A percentile compares a stretch with the other conserved stretches of the same genome.
Conservation (phyloP, 23 tunicate species). For the Trididemnum clinides region DNA sequence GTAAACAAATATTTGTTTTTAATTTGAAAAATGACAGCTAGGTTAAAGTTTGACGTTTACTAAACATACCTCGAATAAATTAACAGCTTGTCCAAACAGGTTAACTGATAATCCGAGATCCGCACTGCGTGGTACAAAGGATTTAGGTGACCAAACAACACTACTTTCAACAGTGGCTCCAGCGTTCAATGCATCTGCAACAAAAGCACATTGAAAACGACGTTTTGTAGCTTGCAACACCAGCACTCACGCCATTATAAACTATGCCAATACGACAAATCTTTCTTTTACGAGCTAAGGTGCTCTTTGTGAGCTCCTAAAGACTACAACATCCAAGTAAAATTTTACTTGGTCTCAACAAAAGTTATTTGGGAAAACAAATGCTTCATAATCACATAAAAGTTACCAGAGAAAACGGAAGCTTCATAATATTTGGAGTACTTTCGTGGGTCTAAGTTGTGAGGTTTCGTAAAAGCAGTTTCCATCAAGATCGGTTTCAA, state of each 20-base stretch:
- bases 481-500: conserved; percentile 59
- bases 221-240: too few relatives aligned
- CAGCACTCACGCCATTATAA: too few relatives aligned
- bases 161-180: conserved; percentile 90
- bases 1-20: too few relatives aligned
- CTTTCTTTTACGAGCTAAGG: too few relatives aligned
- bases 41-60: too few relatives aligned
- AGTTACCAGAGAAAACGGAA: conserved; percentile 75
- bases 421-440: conserved; percentile 87
- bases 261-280: too few relatives aligned
- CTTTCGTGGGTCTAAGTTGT: conserved; percentile 87
- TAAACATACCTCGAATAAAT: conserved; percentile 79
- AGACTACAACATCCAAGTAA: too few relatives aligned
- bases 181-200: conserved; percentile 60
- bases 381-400: too few relatives aligned
- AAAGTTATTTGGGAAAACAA: too few relatives aligned
- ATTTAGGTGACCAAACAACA: conserved; percentile 88
- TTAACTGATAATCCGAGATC: conserved; percentile 61
- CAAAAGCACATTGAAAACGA: not conserved
- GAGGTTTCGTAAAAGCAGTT: conserved; percentile 57
- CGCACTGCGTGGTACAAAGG: conserved; percentile 87
- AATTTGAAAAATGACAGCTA: too few relatives aligned
- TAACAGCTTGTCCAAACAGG: conserved; percentile 90
- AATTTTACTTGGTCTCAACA: too few relatives aligned
- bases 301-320: too few relatives aligned